These are phyloP conservation scores for Drosophila bunnanda DNA, from an alignment of 2,888 invertebrate species.

Conservation along the genomic window DNA sequence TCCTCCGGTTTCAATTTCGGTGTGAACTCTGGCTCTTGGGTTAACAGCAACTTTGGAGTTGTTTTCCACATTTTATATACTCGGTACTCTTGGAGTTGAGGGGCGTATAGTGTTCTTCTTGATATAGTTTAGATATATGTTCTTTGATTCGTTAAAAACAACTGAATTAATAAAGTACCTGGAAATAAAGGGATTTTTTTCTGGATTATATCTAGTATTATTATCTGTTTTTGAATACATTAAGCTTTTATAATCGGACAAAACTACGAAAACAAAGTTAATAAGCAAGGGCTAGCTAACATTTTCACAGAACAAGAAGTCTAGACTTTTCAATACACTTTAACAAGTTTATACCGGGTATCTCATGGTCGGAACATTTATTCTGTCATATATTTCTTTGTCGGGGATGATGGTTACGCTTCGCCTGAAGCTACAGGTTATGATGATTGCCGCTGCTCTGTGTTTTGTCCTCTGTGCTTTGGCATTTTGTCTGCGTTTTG, in stretches of 20 bases:
- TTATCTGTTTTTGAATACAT: background rate
- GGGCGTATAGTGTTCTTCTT: background rate
- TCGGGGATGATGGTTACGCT: constrained; percentile 29
- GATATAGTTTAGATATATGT: no score
- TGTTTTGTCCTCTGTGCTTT: constrained; percentile 38
- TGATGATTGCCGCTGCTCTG: constrained; percentile 55
- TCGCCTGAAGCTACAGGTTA: constrained; percentile 76
- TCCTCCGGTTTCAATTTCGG: constrained; percentile 75
- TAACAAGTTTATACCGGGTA: background rate
- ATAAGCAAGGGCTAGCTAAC: background rate
- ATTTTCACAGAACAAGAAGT: background rate
- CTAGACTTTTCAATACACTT: no score
- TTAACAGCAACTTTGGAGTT: constrained; percentile 34
- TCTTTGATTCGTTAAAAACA: background rate
- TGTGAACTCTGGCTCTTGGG: constrained; percentile 75
- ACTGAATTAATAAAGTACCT: no score
- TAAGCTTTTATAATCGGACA: rapidly evolving
- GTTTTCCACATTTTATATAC: constrained; percentile 26
- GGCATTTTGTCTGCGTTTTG: constrained; percentile 66
- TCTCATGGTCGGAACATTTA: background rate
- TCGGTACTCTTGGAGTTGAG: background rate
- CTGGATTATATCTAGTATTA: no score
- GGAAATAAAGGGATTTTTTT: no score
- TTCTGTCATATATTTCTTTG: background rate
- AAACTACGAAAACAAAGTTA: background rate